A percentile compares a stretch with the other conserved stretches of the same genome.
These are phyloP conservation scores for Calliopsis andreniformis DNA, from an alignment of 1,140 invertebrate species.

Conservation along the genomic window DNA sequence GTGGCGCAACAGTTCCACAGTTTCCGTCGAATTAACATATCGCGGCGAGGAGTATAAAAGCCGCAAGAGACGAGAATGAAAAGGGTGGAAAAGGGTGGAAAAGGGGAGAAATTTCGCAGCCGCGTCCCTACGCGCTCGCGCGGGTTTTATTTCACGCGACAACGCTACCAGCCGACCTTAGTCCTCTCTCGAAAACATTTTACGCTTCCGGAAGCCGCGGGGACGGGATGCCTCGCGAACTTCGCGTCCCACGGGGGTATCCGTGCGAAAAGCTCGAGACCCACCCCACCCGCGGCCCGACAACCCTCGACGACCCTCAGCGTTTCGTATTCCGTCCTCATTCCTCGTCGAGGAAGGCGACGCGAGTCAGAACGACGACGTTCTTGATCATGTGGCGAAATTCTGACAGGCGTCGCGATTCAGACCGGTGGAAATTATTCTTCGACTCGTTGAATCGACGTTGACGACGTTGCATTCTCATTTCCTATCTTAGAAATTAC, in stretches of 20 bases:
- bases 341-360: constrained; percentile 49
- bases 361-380: constrained; percentile 31
- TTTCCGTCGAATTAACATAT: constrained; percentile 3
- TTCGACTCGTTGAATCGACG: neutral
- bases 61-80: neutral
- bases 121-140: neutral
- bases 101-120: neutral
- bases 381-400: constrained; percentile 43
- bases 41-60: neutral
- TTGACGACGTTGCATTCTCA: neutral
- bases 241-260: constrained; percentile 34
- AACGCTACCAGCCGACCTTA: constrained; percentile 20
- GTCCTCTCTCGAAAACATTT: constrained; percentile 55
- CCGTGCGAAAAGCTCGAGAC: constrained; percentile 48
- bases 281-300: neutral
- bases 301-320: constrained; percentile 35
- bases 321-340: constrained; percentile 55
- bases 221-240: constrained; percentile 39
- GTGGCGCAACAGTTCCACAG: neutral
- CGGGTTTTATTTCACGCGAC: constrained; percentile 9
- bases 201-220: constrained; percentile 31
- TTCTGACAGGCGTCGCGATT: neutral
- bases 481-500: no score
- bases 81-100: neutral
- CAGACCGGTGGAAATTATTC: neutral